Conservation (phyloP, 2,888 invertebrate genomes). For the Coleophora flavipennella region DNA sequence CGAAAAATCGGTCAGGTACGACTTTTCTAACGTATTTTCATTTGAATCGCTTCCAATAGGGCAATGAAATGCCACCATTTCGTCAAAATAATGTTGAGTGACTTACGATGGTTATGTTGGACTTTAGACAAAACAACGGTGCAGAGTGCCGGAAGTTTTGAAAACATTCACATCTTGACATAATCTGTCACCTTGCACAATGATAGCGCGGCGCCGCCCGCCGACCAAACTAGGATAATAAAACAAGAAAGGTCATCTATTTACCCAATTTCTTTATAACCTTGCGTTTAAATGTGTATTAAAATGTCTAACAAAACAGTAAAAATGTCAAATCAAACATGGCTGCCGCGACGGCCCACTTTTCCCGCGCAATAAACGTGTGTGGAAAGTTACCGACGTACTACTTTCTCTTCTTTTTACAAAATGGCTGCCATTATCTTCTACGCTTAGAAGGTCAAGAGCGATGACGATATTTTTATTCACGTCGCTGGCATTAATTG, state of each 20-base stretch:
- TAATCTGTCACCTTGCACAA: constrained; percentile 44
- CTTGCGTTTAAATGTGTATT: too few species aligned
- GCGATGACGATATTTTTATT: constrained; percentile 21
- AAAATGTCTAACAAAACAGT: neutral
- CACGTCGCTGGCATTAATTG: too few species aligned
- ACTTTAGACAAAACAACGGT: constrained; percentile 39
- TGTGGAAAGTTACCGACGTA: constrained; percentile 70
- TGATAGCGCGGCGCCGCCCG: constrained; percentile 43
- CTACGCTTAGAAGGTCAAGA: constrained; percentile 57
- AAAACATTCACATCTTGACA: constrained; percentile 46
- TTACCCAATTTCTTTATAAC: neutral
- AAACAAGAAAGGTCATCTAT: neutral
- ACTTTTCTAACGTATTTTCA: constrained; percentile 25
- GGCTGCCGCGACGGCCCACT: constrained; percentile 61
- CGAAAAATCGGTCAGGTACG: constrained; percentile 68
- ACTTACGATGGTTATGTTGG: too few species aligned
- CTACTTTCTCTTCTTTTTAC: constrained; percentile 73
- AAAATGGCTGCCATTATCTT: constrained; percentile 58
- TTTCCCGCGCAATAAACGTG: constrained; percentile 63
- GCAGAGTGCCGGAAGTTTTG: constrained; percentile 36
- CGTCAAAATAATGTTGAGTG: too few species aligned
- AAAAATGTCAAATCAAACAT: constrained; percentile 58
- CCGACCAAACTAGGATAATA: constrained; percentile 15
- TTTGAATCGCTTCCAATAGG: constrained; percentile 26
- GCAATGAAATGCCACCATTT: too few species aligned